A percentile compares a stretch with the other conserved stretches of the same genome.
Conservation (phyloP, 2,113 vertebrate species). For the Carlito syrichta region DNA sequence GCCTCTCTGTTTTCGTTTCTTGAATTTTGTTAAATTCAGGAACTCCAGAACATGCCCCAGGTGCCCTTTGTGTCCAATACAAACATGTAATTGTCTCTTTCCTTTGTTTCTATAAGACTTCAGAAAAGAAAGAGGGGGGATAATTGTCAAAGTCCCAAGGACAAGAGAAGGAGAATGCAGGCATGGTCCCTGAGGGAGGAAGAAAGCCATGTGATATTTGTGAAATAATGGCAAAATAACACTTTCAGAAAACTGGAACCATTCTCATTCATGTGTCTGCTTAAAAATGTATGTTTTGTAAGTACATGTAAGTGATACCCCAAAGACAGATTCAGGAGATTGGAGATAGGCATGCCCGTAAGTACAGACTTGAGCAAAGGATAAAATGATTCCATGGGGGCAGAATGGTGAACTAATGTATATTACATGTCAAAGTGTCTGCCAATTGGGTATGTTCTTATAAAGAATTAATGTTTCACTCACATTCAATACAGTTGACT, state of each 20-base stretch:
- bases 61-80: conserved; percentile 40
- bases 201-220: conserved; percentile 40
- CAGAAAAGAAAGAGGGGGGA: neutral
- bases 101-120: conserved; percentile 51
- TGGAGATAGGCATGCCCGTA: neutral
- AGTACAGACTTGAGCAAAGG: conserved; percentile 3
- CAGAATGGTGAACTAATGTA: conserved; percentile 38
- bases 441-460: conserved; percentile 51
- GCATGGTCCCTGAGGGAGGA: conserved; percentile 40
- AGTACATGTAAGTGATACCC: conserved; percentile 52
- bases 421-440: conserved; percentile 56
- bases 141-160: conserved; percentile 31
- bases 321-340: conserved; percentile 55
- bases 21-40: conserved; percentile 4
- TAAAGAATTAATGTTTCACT: conserved; percentile 65
- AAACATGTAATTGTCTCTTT: conserved; percentile 42
- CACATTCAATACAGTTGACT: conserved; percentile 61
- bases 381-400: conserved; percentile 47
- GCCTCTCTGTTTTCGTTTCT: conserved; percentile 8
- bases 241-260: conserved; percentile 57
- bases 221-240: conserved; percentile 50
- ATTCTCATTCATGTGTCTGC: conserved; percentile 53
- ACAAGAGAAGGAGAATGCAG: conserved; percentile 27
- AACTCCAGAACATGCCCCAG: conserved; percentile 43
- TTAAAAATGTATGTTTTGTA: conserved; percentile 57